Conservation (phyloP, 2,113 vertebrate species). For the Lota lota region DNA sequence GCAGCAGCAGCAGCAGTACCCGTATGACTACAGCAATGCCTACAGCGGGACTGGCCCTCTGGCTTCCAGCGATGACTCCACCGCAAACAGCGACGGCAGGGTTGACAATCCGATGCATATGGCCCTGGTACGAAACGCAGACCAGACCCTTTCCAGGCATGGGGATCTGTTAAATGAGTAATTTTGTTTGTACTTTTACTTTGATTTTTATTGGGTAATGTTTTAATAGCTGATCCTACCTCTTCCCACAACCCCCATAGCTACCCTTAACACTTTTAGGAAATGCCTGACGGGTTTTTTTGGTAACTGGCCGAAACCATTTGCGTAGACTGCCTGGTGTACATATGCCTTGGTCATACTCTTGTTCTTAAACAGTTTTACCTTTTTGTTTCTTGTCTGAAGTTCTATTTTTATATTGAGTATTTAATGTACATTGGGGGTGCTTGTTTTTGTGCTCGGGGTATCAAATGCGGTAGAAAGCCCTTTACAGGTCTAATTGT, state of each 20-base stretch:
- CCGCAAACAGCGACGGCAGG: conserved; percentile 17
- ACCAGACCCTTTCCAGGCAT: conserved; percentile 12
- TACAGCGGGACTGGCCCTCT: conserved; percentile 21
- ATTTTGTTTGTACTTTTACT: too few species aligned
- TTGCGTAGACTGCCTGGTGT: conserved; percentile 6
- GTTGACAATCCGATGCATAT: conserved; percentile 11
- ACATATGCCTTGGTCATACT: conserved; percentile 34
- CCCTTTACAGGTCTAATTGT: neutral
- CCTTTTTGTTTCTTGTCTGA: conserved; percentile 28
- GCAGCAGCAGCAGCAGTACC: conserved; percentile 13
- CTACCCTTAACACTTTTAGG: neutral
- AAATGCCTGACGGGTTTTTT: neutral
- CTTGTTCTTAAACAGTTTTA: conserved; percentile 24
- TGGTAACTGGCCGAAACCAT: neutral
- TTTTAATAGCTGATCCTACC: too few species aligned
- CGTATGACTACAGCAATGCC: conserved; percentile 47
- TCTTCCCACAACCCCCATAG: neutral
- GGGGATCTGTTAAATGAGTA: conserved; percentile 20
- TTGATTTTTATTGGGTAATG: too few species aligned
- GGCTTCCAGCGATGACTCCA: neutral
- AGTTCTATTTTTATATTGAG: conserved; percentile 57
- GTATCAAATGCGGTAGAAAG: neutral
- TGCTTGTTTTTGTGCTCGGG: conserved; percentile 36
- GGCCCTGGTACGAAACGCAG: conserved; percentile 4
- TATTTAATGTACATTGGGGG: conserved; percentile 50